phyloP scores from a whole-genome alignment of 2,888 invertebrate species.

The Stictocephala bisonia region DNA sequence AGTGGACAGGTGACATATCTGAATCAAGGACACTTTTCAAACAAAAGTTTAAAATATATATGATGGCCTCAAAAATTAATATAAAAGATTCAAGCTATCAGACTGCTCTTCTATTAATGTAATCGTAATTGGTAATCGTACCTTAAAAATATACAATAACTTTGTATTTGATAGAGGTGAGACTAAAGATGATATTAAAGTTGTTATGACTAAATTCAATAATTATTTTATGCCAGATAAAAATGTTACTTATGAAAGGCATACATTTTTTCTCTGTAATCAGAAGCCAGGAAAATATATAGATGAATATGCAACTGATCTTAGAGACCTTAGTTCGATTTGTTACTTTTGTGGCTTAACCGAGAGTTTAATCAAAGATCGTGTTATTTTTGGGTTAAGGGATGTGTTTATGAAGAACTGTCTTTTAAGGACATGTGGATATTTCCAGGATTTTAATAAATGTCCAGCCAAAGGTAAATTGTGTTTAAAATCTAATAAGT shows the following conservation, averaged over 20 bases:
- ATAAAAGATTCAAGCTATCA: neutral
- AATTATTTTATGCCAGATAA: neutral
- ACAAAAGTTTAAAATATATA: slow-evolving; percentile 6
- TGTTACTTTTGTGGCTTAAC: neutral
- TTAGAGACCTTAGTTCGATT: neutral
- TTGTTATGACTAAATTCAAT: neutral
- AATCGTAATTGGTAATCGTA: neutral
- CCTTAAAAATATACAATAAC: slow-evolving; percentile 10
- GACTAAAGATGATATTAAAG: slow-evolving; percentile 2
- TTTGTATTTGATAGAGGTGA: neutral
- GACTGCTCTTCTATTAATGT: neutral
- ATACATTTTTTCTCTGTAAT: neutral
- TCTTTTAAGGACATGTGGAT: neutral
- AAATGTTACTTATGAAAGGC: slow-evolving; percentile 11
- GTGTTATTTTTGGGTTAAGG: neutral
- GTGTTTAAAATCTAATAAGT: too few relatives aligned
- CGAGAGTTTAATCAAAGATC: slow-evolving; percentile 6
- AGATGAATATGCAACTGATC: neutral
- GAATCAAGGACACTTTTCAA: neutral
- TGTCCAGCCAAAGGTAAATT: too few relatives aligned
- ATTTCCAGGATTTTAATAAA: too few relatives aligned
- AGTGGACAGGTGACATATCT: slow-evolving; percentile 18
- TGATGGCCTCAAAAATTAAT: neutral
- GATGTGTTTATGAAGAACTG: neutral
- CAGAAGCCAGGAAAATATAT: neutral